Conservation (phyloP, 2,113 vertebrate genomes). For the Podilymbus podiceps region DNA sequence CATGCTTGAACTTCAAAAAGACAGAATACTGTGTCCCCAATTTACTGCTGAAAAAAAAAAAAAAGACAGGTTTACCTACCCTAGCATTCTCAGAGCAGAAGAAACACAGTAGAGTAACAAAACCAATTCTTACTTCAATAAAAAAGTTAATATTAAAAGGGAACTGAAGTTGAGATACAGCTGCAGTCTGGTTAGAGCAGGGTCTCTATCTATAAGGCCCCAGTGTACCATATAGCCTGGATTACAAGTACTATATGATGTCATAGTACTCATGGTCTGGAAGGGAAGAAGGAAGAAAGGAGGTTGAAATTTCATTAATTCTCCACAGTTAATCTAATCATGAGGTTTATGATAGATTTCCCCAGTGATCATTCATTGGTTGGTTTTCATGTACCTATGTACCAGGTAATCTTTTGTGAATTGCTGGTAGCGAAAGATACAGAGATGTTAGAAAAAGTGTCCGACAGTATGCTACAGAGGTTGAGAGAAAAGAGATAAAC, state of each 20-base stretch:
- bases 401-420: neutral
- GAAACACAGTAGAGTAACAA: neutral
- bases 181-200: neutral
- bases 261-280: accelerated
- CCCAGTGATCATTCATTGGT: neutral
- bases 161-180: neutral
- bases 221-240: neutral
- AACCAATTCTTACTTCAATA: neutral
- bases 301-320: neutral
- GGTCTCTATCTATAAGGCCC: neutral
- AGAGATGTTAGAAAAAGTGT: neutral
- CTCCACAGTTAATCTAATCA: neutral
- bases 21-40: neutral
- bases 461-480: neutral
- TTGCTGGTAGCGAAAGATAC: neutral
- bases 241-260: neutral
- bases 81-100: neutral
- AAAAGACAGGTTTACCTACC: neutral
- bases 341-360: neutral
- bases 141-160: neutral
- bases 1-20: neutral
- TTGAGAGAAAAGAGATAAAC: neutral
- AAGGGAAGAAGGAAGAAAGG: neutral
- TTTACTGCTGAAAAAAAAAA: neutral
- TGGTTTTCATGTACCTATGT: neutral